Evolutionary conservation across 1,140 invertebrate genomes (phyloP).

Genomic region (Aphis craccivora): DNA sequence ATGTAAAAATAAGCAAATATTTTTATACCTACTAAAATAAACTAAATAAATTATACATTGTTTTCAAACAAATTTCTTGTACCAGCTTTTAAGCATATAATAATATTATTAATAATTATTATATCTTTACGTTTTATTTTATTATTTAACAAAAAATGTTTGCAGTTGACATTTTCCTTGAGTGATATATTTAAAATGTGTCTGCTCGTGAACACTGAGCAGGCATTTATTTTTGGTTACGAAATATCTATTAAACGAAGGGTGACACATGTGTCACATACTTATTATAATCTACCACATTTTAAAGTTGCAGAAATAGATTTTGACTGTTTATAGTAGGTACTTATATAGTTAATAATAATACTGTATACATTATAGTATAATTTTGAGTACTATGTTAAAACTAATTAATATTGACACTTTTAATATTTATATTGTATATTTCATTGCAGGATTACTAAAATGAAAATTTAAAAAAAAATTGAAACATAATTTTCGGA

Average conservation of each 20-base stretch:
- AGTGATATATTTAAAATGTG: constrained; percentile 12
- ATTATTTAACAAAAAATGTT: neutral
- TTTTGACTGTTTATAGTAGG: neutral
- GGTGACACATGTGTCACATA: constrained; percentile 14
- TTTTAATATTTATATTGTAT: neutral
- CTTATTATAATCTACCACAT: constrained; percentile 32
- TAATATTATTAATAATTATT: neutral
- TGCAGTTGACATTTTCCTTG: neutral
- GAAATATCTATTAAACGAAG: constrained; percentile 23
- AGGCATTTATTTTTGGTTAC: constrained; percentile 41
- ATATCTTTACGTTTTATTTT: neutral
- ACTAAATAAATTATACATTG: neutral
- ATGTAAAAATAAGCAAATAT: neutral
- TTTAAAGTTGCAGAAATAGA: constrained; percentile 38
- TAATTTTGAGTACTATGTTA: neutral
- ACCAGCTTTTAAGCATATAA: neutral
- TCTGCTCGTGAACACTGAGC: neutral
- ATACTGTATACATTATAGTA: neutral
- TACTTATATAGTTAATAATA: neutral
- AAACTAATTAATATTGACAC: neutral
- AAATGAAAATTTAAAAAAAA: neutral
- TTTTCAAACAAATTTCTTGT: too few species aligned
- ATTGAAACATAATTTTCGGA: neutral
- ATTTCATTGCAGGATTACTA: neutral
- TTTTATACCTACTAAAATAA: neutral